Base-by-base conservation (phyloP, 2,888 invertebrate genomes). In the Pyralis farinalis region DNA sequence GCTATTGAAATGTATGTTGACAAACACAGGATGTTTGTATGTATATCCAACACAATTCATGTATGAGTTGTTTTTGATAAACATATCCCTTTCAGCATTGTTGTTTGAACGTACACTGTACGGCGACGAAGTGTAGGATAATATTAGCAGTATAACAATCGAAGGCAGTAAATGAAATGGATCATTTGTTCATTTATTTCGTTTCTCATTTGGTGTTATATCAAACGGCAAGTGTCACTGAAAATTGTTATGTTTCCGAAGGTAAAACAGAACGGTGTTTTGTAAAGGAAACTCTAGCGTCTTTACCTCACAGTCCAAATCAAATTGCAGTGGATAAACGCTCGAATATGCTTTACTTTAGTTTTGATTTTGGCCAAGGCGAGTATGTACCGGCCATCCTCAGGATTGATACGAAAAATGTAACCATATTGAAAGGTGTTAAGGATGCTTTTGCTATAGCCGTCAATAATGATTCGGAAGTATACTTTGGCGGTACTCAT, bases 401-500 rank as follows among this genome's bases (percentile, higher is more conserved):
- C 1, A 59, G 71, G 12, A 63, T 85, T 7, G 70, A 75, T 1
- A 71, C 53, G 1, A 76, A 64, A 56, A 68, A 68, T 37, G 37
- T 83, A 0, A 76, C 60, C 1, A 64, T 84, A 12, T 46, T 85
- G 1, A 77, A 76, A 60, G 85, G 86, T 1, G 63, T 84, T 1
- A 83, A 71, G 46, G 86, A 86, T 37, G 82, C 85, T 25, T 86
- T 80, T 51, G 84, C 85, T 0, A 68, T 85, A 37, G 51, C 83
- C 6, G 60, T 54, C 33, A 71, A 82, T 39, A 49, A 58, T 0
- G 11, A 7, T 0, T 57, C 47, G 0, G 72, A 76, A 12, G 67
- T 85, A 12, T 84, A 75, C 49, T 84, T 86, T 38, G 86, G 85
- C 1, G 86, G 86, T 0, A 82, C 74, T 40, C 61, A 79, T 33